phyloP scores from a whole-genome alignment of 1,140 invertebrate species.

The Drosophila bocqueti region DNA sequence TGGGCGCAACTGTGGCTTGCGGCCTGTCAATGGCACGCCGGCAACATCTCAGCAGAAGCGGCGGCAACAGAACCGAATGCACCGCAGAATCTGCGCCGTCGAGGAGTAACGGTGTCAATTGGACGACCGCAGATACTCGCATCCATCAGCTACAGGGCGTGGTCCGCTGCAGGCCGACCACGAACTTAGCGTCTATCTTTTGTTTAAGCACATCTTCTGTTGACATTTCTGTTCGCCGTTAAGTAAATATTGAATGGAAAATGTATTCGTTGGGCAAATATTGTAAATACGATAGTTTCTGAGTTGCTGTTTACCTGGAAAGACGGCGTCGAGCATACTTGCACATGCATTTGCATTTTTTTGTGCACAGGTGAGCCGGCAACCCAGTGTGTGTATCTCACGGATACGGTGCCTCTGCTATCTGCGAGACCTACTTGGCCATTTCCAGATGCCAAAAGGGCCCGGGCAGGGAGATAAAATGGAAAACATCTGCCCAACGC shows the following conservation, averaged over 20 bases:
- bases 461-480: slow-evolving; percentile 8
- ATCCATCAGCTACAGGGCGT: slow-evolving; percentile 67
- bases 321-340: slow-evolving; percentile 29
- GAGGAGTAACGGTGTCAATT: slow-evolving; percentile 59
- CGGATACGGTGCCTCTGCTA: slow-evolving; percentile 41
- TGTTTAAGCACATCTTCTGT: slow-evolving; percentile 73
- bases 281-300: slow-evolving; percentile 79
- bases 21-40: slow-evolving; percentile 40
- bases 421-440: slow-evolving; percentile 44
- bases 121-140: slow-evolving; percentile 54
- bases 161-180: slow-evolving; percentile 43
- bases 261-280: slow-evolving; percentile 80
- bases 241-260: slow-evolving; percentile 75
- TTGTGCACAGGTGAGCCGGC: slow-evolving; percentile 47
- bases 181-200: slow-evolving; percentile 62
- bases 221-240: slow-evolving; percentile 76
- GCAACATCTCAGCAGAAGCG: slow-evolving; percentile 39
- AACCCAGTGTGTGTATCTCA: slow-evolving; percentile 25
- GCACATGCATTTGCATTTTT: slow-evolving; percentile 77
- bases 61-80: slow-evolving; percentile 34
- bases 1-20: slow-evolving; percentile 50
- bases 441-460: slow-evolving; percentile 36
- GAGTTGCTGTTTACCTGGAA: slow-evolving; percentile 56
- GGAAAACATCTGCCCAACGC: slow-evolving; percentile 25
- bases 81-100: slow-evolving; percentile 47